Evolutionary conservation across 1,140 invertebrate species (phyloP).

Genomic region (Apocrypta bakeri): DNA sequence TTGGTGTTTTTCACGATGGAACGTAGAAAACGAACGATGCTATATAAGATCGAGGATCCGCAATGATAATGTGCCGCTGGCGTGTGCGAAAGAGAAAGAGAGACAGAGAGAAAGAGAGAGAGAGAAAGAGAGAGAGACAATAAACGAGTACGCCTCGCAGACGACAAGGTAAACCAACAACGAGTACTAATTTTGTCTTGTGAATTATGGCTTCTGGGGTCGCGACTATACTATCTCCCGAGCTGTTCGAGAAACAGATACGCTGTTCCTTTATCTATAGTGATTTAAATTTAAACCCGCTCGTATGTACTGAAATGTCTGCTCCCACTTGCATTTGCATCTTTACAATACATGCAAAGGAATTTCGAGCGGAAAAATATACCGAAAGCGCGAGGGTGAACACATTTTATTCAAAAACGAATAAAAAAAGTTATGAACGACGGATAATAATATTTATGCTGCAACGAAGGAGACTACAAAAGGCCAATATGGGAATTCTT

Average conservation of each 20-base stretch:
- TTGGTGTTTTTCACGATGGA: background rate
- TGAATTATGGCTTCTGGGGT: background rate
- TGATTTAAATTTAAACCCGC: background rate
- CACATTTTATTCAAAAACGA: no score
- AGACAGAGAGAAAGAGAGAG: no score
- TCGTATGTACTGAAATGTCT: background rate
- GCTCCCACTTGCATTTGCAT: background rate
- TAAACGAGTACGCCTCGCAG: background rate
- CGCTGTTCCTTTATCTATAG: background rate
- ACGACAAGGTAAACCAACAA: slow-evolving; percentile 1
- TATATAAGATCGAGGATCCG: background rate
- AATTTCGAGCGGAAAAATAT: background rate
- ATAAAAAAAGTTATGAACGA: no score
- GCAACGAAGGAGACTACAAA: no score
- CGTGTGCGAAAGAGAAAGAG: no score
- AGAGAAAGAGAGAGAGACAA: background rate
- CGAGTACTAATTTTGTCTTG: background rate
- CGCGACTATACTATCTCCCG: background rate
- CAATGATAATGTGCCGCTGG: no score
- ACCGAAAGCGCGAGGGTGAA: no score
- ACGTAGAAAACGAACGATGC: background rate
- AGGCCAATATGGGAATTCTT: no score
- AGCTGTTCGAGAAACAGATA: background rate
- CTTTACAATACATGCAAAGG: background rate
- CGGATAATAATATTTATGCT: no score